These are phyloP conservation scores for Calliphora vomitoria DNA, from an alignment of 2,888 invertebrate species.

Conservation along the genomic window DNA sequence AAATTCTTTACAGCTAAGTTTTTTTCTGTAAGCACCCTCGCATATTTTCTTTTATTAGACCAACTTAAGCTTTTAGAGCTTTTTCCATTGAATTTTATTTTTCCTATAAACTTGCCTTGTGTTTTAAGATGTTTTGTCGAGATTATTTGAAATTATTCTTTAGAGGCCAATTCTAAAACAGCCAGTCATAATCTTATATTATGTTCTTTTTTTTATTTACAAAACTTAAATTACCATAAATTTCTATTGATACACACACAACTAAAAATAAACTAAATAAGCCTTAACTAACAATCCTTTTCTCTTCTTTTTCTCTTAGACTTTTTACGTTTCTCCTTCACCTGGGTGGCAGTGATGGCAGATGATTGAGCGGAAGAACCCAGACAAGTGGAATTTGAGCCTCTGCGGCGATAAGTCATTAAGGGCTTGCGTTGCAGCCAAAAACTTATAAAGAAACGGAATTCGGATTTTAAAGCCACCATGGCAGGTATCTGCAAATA, in stretches of 20 bases:
- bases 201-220: slow-evolving; percentile 33
- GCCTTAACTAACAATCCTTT: slow-evolving; percentile 24
- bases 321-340: slow-evolving; percentile 74
- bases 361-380: slow-evolving; percentile 77
- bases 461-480: slow-evolving; percentile 78
- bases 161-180: neutral
- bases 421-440: slow-evolving; percentile 79
- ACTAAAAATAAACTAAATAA: slow-evolving; percentile 31
- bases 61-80: neutral
- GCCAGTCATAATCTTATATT: neutral
- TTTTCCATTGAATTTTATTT: neutral
- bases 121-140: neutral
- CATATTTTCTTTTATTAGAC: neutral
- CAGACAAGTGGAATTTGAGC: slow-evolving; percentile 78
- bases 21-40: neutral
- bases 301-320: slow-evolving; percentile 67
- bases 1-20: too few relatives aligned
- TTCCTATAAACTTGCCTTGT: neutral
- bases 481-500: slow-evolving; percentile 76
- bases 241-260: slow-evolving; percentile 14
- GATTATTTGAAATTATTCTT: slow-evolving; percentile 51
- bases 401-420: slow-evolving; percentile 76
- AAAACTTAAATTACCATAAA: slow-evolving; percentile 47
- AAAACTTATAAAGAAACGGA: slow-evolving; percentile 78
- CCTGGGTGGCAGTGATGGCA: slow-evolving; percentile 64